phyloP scores from a whole-genome alignment of 2,113 vertebrate species.

The Thunnus thynnus region DNA sequence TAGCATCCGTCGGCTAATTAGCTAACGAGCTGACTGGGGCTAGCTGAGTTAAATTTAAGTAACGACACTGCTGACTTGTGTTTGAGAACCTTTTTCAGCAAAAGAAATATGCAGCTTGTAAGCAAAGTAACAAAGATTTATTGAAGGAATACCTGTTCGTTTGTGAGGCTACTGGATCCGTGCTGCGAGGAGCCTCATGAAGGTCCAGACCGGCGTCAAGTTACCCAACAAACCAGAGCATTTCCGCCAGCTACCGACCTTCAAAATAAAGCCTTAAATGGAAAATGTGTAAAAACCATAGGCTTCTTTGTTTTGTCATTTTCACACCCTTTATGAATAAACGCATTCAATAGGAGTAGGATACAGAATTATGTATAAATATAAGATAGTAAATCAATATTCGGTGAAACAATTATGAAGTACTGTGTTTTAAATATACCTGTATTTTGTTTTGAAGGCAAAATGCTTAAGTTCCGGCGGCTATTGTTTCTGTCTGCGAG shows the following conservation, averaged over 20 bases:
- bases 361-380: neutral
- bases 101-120: neutral
- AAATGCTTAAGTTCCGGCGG: neutral
- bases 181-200: neutral
- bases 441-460: constrained; percentile 20
- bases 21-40: neutral
- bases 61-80: too few relatives aligned
- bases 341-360: too few relatives aligned
- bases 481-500: neutral
- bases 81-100: accelerated
- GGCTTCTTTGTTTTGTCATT: too few relatives aligned
- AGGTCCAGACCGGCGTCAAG: accelerated
- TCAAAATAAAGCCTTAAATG: neutral
- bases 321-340: too few relatives aligned
- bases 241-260: constrained; percentile 5
- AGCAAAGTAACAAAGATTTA: accelerated
- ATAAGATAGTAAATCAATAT: too few relatives aligned
- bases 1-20: neutral
- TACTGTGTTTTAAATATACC: too few relatives aligned
- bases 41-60: neutral
- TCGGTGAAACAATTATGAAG: too few relatives aligned
- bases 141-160: constrained; percentile 1
- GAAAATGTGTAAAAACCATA: too few relatives aligned
- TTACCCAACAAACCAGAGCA: accelerated
- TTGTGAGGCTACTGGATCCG: neutral